Percentiles rank a stretch among this genome's conserved stretches.
These are phyloP conservation scores for Lathronympha strigana DNA, from an alignment of 2,888 invertebrate species.

Conservation along the genomic window DNA sequence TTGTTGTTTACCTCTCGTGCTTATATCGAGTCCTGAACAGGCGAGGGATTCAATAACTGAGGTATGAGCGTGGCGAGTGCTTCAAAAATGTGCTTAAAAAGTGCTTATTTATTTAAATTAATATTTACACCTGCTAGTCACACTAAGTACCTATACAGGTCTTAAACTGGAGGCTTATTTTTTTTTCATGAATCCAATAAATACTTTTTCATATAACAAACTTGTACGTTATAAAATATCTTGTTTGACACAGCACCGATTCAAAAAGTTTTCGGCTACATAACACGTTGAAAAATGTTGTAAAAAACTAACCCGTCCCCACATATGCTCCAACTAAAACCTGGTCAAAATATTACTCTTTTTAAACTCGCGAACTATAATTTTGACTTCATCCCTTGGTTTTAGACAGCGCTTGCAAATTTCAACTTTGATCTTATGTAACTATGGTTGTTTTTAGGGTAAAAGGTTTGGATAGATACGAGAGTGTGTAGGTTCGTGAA, in stretches of 20 bases:
- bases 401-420: neutral
- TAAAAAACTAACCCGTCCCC: conserved; percentile 3
- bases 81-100: too few relatives aligned
- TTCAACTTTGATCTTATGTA: neutral
- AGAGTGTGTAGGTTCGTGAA: neutral
- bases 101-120: too few relatives aligned
- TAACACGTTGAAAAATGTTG: neutral
- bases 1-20: too few relatives aligned
- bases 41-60: too few relatives aligned
- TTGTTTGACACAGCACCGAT: neutral
- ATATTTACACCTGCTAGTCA: too few relatives aligned
- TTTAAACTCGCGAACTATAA: conserved; percentile 23
- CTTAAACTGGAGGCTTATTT: too few relatives aligned
- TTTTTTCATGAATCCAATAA: too few relatives aligned
- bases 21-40: too few relatives aligned
- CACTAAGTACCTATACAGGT: too few relatives aligned
- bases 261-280: neutral
- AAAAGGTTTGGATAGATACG: neutral
- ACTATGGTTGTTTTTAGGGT: neutral
- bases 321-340: conserved; percentile 25
- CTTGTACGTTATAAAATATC: neutral
- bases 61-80: too few relatives aligned
- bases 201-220: too few relatives aligned
- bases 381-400: neutral
- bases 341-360: conserved; percentile 20